Conservation (phyloP, 2,888 invertebrate species). For the Strigamia crassipes region DNA sequence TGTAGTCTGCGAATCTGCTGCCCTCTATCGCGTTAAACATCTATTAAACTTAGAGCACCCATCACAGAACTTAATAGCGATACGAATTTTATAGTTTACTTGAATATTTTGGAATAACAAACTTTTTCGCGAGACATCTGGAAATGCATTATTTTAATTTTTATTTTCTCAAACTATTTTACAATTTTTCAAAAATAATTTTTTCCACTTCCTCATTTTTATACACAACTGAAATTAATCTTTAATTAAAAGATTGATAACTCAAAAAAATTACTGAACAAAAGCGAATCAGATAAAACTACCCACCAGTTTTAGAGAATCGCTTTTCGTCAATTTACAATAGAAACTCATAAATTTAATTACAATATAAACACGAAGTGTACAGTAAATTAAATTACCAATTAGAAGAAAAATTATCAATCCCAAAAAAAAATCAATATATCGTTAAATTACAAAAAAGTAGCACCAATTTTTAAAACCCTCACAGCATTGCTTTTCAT, state of each 20-base stretch:
- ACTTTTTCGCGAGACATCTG: not conserved
- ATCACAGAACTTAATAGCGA: too few relatives aligned
- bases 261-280: not conserved
- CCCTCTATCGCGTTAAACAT: not conserved
- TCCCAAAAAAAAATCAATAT: not conserved
- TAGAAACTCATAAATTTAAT: too few relatives aligned
- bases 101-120: too few relatives aligned
- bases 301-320: too few relatives aligned
- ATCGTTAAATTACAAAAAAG: not conserved
- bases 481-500: not conserved
- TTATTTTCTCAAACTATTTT: not conserved
- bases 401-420: not conserved
- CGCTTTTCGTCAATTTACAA: too few relatives aligned
- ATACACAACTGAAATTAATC: not conserved
- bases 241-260: not conserved
- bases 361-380: not conserved
- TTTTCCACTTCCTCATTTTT: conserved; percentile 1
- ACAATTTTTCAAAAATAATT: conserved; percentile 28
- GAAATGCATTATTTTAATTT: not conserved
- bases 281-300: not conserved
- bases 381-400: not conserved
- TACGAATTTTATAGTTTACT: not conserved
- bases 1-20: not conserved
- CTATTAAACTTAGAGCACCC: not conserved
- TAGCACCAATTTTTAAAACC: conserved; percentile 1